Conservation (phyloP, 2,113 vertebrate genomes). For the Pholis gunnellus region DNA sequence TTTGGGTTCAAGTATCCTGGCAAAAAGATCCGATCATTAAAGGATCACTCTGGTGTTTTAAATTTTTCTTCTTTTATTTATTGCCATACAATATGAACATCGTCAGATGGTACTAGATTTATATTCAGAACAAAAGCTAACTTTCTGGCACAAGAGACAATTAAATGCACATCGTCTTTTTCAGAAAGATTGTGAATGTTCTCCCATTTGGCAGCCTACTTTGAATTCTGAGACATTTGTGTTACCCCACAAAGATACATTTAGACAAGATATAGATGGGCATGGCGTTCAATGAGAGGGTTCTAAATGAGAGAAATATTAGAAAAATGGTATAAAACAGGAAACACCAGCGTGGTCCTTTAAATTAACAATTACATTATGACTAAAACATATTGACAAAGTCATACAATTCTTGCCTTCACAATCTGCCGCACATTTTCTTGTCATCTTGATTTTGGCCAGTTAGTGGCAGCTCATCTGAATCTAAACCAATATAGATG, state of each 20-base stretch:
- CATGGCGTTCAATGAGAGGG: neutral
- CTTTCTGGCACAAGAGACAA: neutral
- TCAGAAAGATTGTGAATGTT: neutral
- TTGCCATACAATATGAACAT: neutral
- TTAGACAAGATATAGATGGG: neutral
- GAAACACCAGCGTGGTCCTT: conserved; percentile 24
- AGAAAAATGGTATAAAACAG: neutral
- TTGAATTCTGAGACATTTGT: neutral
- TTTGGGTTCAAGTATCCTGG: conserved; percentile 16
- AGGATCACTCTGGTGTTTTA: conserved; percentile 35
- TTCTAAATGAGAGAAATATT: neutral
- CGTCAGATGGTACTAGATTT: neutral
- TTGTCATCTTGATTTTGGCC: neutral
- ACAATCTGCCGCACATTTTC: neutral
- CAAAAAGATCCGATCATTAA: neutral
- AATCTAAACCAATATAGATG: neutral
- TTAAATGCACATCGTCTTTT: neutral
- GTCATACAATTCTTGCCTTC: neutral
- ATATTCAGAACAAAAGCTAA: neutral
- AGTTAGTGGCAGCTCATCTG: neutral
- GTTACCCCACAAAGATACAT: neutral
- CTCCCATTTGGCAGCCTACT: neutral
- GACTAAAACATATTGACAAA: neutral
- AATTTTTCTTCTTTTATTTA: neutral
- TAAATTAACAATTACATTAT: conserved; percentile 2